Evolutionary conservation across 2,888 invertebrate genomes (phyloP), one percentile per base, ranked within the genome.

Genomic region (Monoplex corrugatus): DNA sequence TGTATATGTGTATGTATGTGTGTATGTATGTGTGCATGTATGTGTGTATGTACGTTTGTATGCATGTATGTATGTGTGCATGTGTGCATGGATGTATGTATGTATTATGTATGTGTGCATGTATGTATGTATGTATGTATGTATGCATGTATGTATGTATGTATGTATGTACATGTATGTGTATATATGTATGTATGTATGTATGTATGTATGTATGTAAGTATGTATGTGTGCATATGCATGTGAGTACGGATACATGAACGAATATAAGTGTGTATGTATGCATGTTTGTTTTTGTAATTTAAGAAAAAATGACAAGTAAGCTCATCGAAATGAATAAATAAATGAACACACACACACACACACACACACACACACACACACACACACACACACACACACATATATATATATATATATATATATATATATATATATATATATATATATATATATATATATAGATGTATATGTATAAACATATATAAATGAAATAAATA

Each of bases 91-190:
- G 28, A 35, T 63, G 68, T 88, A 32, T 88, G 43, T 63, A 35
- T 83, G 23, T 50, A 35, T 63, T 38, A 80, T 45, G n/a, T 32
- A 32, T 80, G 35, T 43, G 43, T 57, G 38, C 8, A 32, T 72
- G 68, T 23, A 32, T 23, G 32, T 72, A 32, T n/a, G n/a, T 28
- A n/a, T 68, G 68, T 28, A n/a, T 68, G 68, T 68, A n/a, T 68
- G 68, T 68, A n/a, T 68, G 68, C 28, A n/a, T 68, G 68, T 43
- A 35, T 63, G 68, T 88, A 32, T 88, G 43, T 63, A 35, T 83
- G 23, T 50, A 35, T 63, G 57, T 68, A 32, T 88, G 44, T 57
- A 78, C 83, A 43, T 40, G 50, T 82, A 43, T 57, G 40, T 82
- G 63, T 0, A 72, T 80, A 32, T 44, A 43, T 80, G 57, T 38